Evolutionary conservation across 2,113 vertebrate species (phyloP), one percentile per base, ranked within the genome.

Genomic region (Nothocercus julius): DNA sequence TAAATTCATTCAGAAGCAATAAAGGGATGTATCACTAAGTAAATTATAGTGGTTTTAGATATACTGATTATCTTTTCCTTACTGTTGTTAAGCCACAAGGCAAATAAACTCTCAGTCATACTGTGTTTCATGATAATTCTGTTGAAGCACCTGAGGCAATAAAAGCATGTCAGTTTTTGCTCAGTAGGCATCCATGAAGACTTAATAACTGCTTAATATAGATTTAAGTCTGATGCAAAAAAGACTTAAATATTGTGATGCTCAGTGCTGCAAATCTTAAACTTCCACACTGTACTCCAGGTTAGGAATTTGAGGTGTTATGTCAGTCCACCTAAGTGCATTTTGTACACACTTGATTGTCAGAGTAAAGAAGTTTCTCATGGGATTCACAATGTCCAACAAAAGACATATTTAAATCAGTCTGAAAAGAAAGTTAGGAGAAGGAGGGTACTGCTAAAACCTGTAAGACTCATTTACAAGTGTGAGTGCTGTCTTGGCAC

Each of bases 1-100:
- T 87, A 73, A 93, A 85, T 82, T 94, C 36, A 19, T 53, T 61
- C 5, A 53, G 82, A 89, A 96, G 87, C 53, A 85, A 76, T 61
- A 89, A 70, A 54, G 16, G 53, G 74, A 82, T 91, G 49, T 49
- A 91, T 64, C 70, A 72, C 45, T 72, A 86, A 86, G 45, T 28
- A 92, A 95, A 95, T 94, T 82, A 79, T 3, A 90, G 24, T 38
- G 78, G 17, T 78, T 61, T 30, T 76, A 78, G 66, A 81, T 56
- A 84, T 27, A 61, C 83, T 84, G 76, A 84, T 74, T 90, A 78
- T 90, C 21, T 72, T 91, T 75, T 38, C 11, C 69, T 82, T 67
- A 73, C 58, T 90, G 45, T 62, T 87, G 45, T 78, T 83, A 88
- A 94, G 59, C 18, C 45, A 85, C 36, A 28, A 59, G 42, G 68